Evolutionary conservation across 2,797 vertebrate species (phyloP).

Genomic region (Pempheris klunzingeri): DNA sequence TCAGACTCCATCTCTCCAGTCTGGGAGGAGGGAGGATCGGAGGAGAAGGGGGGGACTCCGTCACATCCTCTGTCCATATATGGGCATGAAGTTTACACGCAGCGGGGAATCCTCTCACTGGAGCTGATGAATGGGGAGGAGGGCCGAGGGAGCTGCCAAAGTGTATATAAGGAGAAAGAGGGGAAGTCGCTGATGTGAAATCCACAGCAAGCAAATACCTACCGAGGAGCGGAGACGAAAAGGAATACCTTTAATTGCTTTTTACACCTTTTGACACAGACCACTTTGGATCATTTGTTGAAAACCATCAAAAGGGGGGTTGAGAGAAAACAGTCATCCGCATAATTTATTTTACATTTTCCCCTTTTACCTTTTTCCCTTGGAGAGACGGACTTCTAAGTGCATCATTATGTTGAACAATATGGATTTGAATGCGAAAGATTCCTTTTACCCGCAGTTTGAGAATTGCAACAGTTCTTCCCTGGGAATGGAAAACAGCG

Average conservation of each 20-base stretch:
- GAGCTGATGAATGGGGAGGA: slow-evolving; percentile 97
- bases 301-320: slow-evolving; percentile 66
- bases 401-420: slow-evolving; percentile 90
- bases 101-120: slow-evolving; percentile 99
- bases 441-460: slow-evolving; percentile 91
- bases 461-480: slow-evolving; percentile 88
- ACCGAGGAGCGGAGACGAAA: slow-evolving; percentile 80
- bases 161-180: slow-evolving; percentile 91
- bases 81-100: slow-evolving; percentile 98
- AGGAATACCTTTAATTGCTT: slow-evolving; percentile 77
- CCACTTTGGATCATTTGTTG: slow-evolving; percentile 81
- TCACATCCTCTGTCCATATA: slow-evolving; percentile 99
- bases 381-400: slow-evolving; percentile 78
- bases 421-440: slow-evolving; percentile 94
- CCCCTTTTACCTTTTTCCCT: slow-evolving; percentile 45
- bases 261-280: slow-evolving; percentile 73
- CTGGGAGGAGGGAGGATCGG: slow-evolving; percentile 65
- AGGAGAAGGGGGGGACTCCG: slow-evolving; percentile 85
- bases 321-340: slow-evolving; percentile 68
- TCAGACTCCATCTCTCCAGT: slow-evolving; percentile 91
- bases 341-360: slow-evolving; percentile 58
- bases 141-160: slow-evolving; percentile 88
- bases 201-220: slow-evolving; percentile 87
- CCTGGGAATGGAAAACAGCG: slow-evolving; percentile 84
- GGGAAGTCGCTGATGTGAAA: slow-evolving; percentile 87